phyloP scores from a whole-genome alignment of 1,140 invertebrate species.

The Odontomachus brunneus region DNA sequence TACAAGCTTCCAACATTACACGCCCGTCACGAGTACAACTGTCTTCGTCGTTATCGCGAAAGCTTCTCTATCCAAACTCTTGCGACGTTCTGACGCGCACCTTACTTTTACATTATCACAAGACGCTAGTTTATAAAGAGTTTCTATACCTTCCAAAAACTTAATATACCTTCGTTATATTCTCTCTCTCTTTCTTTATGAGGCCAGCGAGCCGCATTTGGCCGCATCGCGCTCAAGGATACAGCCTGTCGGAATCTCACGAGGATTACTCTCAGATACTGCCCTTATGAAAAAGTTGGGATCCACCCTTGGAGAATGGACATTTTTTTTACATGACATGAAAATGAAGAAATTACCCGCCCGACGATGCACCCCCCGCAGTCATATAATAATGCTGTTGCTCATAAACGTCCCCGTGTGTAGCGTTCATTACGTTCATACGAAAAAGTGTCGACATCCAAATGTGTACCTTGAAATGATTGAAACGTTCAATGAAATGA shows the following conservation, averaged over 20 bases:
- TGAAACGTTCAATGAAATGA: neutral
- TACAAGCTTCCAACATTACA: slow-evolving; percentile 10
- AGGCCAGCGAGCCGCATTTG: neutral
- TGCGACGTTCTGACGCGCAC: neutral
- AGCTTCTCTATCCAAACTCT: slow-evolving; percentile 6
- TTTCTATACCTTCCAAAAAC: neutral
- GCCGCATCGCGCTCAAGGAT: neutral
- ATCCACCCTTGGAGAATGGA: neutral
- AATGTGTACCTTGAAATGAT: neutral
- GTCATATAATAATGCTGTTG: slow-evolving; percentile 22
- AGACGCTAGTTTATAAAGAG: neutral
- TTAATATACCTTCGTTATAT: slow-evolving; percentile 7
- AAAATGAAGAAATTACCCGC: slow-evolving; percentile 42
- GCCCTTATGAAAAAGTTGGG: slow-evolving; percentile 3
- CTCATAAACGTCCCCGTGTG: neutral
- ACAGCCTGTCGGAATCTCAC: slow-evolving; percentile 9
- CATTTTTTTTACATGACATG: slow-evolving; percentile 9
- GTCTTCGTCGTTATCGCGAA: neutral
- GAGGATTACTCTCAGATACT: slow-evolving; percentile 9
- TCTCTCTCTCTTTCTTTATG: neutral
- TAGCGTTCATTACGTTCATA: neutral
- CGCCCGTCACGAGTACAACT: slow-evolving; percentile 7
- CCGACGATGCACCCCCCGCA: too few species aligned
- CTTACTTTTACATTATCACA: slow-evolving; percentile 3
- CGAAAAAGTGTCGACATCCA: slow-evolving; percentile 6